Base-by-base conservation (phyloP, 2,797 vertebrate species). In the Molothrus aeneus region DNA sequence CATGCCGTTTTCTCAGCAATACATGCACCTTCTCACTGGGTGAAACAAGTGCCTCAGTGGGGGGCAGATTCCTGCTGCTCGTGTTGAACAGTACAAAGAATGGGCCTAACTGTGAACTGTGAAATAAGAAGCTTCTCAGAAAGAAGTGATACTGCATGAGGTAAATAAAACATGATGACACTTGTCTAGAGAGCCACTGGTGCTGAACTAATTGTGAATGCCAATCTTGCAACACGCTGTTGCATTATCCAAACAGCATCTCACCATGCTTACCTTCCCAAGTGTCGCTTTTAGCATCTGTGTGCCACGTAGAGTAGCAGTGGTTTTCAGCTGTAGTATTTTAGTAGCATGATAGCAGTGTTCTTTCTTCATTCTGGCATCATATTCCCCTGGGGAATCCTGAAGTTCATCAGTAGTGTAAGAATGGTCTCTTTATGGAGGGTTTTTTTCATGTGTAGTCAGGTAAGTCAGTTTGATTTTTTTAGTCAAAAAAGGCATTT, bases 101-200 rank as follows among this genome's bases (percentile, higher is more conserved):
- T 5, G 10, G 70, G 56, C 56, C 59, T 78, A 73, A 88, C 63
- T 81, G 86, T 81, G 92, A 94, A 73, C 36, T 90, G 34, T 78
- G 75, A 90, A 91, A 81, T 85, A 92, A 93, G 61, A 17, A 93
- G 45, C n/a, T 91, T 75, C 83, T 90, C 63, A 64, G 36, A 85
- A 93, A 90, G 48, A 43, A 53, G 19, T 86, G 25, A 16, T 88
- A 40, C 63, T 88, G 65, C 40, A 53, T 72, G 72, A 89, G n/a
- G 66, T 91, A 92, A 96, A 95, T 90, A 92, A 96, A 96, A 93
- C 81, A 88, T 88, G 61, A 93, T 93, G 59, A 73, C 81, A 60
- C 48, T 69, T 80, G 72, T 93, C 87, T 72, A 80, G 75, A 88
- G 65, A 94, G n/a, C 47, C 38, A 68, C 51, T 48, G 43, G 74